Base-by-base conservation (phyloP, 2,797 vertebrate genomes). In the Schizothorax lantsangensis region DNA sequence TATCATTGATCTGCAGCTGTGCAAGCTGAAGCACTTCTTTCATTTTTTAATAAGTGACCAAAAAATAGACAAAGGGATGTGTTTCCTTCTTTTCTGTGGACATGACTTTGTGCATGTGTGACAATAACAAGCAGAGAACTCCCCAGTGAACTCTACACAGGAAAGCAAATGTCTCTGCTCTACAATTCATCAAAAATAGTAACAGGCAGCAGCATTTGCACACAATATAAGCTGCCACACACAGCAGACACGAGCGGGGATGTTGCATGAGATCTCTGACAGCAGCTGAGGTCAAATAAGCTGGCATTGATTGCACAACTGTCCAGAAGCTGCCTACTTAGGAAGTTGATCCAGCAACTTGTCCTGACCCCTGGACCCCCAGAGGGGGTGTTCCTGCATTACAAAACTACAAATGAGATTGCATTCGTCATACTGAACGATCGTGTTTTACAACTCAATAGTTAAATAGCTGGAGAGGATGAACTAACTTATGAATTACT, bases 181-280 rank as follows among this genome's bases (percentile, higher is more conserved):
- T 91, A 26, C 30, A 74, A 47, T 74, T 59, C 89, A 92, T 92
- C 92, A 87, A 94, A 94, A 94, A 95, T 93, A 95, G 92, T 92
- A 92, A 85, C 83, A 78, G 86, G 90, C 72, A 92, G 92, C 89
- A 91, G 91, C 90, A 52, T 89, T 86, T 88, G 88, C 90, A 90
- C 92, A 91, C 90, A 92, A 91, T 92, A 91, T 84, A 91, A 90
- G 82, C 90, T 81, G 89, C 80, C 88, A 88, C 81, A 89, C 87
- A 74, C 78, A 86, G 92, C 91, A 91, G 62, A 86, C 81, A 88
- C 89, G 91, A 93, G 93, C 88, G 88, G 91, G 90, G 52, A 89
- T 57, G 81, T 89, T 87, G 85, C 79, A 15, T 74, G 84, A 89
- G 79, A 88, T 49, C 59, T 75, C 21, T 74, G 75, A 64, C 71